Conservation (phyloP, 2,888 invertebrate species). For the Acrobasis suavella region DNA sequence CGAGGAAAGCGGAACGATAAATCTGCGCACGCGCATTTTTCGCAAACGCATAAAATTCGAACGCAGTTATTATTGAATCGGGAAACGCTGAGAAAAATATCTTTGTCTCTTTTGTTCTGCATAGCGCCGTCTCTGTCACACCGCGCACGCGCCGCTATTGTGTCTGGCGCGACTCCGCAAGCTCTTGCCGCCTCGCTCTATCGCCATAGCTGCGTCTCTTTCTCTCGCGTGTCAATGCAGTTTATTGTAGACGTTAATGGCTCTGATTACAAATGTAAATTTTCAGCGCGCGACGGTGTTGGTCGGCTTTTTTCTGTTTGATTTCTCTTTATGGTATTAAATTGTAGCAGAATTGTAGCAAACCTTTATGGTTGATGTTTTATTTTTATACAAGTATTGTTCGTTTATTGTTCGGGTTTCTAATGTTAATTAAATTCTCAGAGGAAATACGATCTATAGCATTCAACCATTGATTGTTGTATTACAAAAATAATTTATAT, state of each 20-base stretch:
- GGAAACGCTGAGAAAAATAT: conserved; percentile 44
- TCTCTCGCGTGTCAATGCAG: conserved; percentile 75
- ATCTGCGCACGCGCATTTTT: conserved; percentile 74
- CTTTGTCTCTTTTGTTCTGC: conserved; percentile 46
- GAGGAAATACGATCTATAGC: background rate
- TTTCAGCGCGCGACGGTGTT: conserved; percentile 77
- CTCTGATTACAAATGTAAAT: conserved; percentile 81
- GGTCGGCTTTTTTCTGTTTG: conserved; percentile 71
- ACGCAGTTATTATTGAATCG: conserved; percentile 74
- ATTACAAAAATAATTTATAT: background rate
- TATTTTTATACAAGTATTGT: conserved; percentile 43
- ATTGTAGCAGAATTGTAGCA: conserved; percentile 68
- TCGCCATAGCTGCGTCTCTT: conserved; percentile 59
- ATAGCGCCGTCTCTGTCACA: conserved; percentile 57
- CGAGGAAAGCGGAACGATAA: conserved; percentile 71
- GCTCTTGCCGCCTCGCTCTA: conserved; percentile 50
- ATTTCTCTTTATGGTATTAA: conserved; percentile 75
- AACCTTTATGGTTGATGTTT: conserved; percentile 41
- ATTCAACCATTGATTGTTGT: background rate
- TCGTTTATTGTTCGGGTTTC: conserved; percentile 33
- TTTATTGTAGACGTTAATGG: conserved; percentile 81
- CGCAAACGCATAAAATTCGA: conserved; percentile 77
- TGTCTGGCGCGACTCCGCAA: conserved; percentile 69
- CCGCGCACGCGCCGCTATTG: conserved; percentile 78
- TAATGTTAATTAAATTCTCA: conserved; percentile 27